These are phyloP conservation scores for Bos taurus DNA, from an alignment of 2,113 vertebrate species.

Conservation along the genomic window ARS-UCD2.0 NC_037339.1:24746001-24746500, in stretches of 20 bases:
- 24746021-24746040: not conserved
- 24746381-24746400: not conserved
- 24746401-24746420: not conserved
- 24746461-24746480: not conserved
- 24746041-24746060: not conserved
- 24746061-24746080: not conserved
- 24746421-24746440: not conserved
- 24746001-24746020: not conserved
- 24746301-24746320: not conserved
- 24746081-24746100: not conserved
- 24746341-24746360: not conserved
- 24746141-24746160: not conserved
- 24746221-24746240: not conserved
- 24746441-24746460: not conserved
- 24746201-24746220: not conserved
- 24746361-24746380: not conserved
- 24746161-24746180: not conserved
- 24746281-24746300: not conserved
- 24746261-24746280: not conserved
- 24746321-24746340: not conserved
- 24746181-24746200: not conserved
- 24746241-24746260: too few species aligned
- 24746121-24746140: not conserved
- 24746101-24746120: not conserved
- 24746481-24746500: not conserved